phyloP scores from a whole-genome alignment of 2,888 invertebrate species.

The Macrosiphum euphorbiae region DNA sequence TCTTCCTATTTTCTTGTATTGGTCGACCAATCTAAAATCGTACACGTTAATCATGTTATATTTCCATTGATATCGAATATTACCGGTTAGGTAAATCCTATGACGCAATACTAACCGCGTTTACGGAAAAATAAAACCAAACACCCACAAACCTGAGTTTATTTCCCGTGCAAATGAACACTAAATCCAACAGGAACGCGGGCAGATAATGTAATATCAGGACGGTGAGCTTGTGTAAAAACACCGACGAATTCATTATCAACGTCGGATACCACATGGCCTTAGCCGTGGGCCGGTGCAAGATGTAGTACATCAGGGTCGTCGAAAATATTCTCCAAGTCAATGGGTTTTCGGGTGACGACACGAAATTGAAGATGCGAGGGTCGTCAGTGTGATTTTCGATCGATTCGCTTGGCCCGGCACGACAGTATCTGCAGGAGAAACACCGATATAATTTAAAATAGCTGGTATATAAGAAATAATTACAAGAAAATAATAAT shows the following conservation, averaged over 20 bases:
- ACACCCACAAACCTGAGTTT: slow-evolving; percentile 45
- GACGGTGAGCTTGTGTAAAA: slow-evolving; percentile 72
- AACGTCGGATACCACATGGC: slow-evolving; percentile 73
- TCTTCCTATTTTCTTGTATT: slow-evolving; percentile 82
- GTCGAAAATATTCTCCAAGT: slow-evolving; percentile 57
- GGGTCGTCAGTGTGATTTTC: slow-evolving; percentile 31
- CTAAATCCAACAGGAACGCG: slow-evolving; percentile 78
- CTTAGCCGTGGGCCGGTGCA: slow-evolving; percentile 66
- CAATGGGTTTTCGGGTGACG: slow-evolving; percentile 57
- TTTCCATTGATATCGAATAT: too few species aligned
- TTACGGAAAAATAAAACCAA: background rate
- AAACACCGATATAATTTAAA: background rate
- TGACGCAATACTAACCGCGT: too few species aligned
- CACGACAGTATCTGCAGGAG: background rate
- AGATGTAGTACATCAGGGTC: slow-evolving; percentile 40
- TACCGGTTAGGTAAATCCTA: too few species aligned
- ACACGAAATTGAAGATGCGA: slow-evolving; percentile 63
- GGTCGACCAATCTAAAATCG: slow-evolving; percentile 77
- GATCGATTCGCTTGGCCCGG: background rate
- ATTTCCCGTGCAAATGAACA: slow-evolving; percentile 52
- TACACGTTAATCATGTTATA: background rate
- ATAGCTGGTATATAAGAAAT: too few species aligned
- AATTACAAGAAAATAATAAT: background rate
- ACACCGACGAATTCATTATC: slow-evolving; percentile 74
- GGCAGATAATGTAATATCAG: slow-evolving; percentile 80